These are phyloP conservation scores for Buteo buteo DNA, from an alignment of 2,113 vertebrate genomes.

Conservation along the genomic window DNA sequence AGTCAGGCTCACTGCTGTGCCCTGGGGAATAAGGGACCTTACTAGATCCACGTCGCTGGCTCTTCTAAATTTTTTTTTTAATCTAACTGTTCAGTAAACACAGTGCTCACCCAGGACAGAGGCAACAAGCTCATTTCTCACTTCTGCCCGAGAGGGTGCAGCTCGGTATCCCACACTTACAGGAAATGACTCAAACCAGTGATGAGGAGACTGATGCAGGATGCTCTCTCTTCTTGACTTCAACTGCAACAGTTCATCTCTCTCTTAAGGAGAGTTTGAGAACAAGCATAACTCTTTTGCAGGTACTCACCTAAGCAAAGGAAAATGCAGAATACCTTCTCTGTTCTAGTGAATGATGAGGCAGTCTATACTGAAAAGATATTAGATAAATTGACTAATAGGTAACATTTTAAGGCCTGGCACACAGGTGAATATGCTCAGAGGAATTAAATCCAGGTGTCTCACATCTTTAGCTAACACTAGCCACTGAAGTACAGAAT, in stretches of 20 bases:
- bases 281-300: neutral
- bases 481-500: neutral
- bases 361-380: neutral
- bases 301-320: neutral
- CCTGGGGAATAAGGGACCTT: neutral
- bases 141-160: neutral
- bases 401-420: neutral
- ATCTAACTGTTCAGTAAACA: neutral
- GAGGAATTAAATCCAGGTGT: neutral
- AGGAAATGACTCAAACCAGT: neutral
- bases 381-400: neutral
- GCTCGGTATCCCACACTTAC: neutral
- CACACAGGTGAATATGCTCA: neutral
- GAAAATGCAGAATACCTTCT: neutral
- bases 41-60: neutral
- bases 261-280: neutral
- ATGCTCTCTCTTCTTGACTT: neutral
- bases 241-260: neutral
- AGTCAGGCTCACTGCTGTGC: accelerated
- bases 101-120: neutral
- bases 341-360: neutral
- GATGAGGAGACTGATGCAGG: neutral
- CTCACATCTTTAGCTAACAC: neutral
- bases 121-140: neutral
- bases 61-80: neutral